A percentile compares a stretch with the other conserved stretches of the same genome.
Evolutionary conservation across 2,888 invertebrate species (phyloP).

Genomic region (Callyntrura guangdongensis): DNA sequence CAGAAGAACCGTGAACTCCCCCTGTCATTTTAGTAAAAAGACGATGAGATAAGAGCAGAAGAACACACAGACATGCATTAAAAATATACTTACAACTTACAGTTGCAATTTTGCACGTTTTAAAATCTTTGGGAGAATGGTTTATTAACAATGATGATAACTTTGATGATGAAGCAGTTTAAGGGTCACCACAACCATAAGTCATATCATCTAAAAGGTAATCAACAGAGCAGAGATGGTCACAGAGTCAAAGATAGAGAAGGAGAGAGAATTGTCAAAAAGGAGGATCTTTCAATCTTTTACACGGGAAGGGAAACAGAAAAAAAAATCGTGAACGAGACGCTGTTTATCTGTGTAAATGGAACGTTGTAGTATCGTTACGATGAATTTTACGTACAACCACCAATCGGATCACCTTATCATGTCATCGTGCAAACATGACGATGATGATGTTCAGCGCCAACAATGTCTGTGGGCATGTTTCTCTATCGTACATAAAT

Average conservation of each 20-base stretch:
- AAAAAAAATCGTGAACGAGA: slow-evolving; percentile 47
- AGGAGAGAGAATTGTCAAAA: neutral
- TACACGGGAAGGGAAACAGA: slow-evolving; percentile 22
- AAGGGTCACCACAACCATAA: slow-evolving; percentile 3
- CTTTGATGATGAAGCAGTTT: neutral
- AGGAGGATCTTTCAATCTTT: neutral
- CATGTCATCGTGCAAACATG: slow-evolving; percentile 32
- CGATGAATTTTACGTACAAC: slow-evolving; percentile 24
- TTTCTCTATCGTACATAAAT: no score
- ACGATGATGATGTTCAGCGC: neutral
- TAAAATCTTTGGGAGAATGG: neutral
- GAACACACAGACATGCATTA: slow-evolving; percentile 4
- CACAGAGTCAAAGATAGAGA: neutral
- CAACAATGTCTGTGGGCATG: slow-evolving; percentile 30
- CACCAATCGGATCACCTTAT: slow-evolving; percentile 28
- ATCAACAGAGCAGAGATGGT: neutral
- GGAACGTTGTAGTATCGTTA: neutral
- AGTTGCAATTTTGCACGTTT: slow-evolving; percentile 38
- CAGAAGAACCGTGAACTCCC: slow-evolving; percentile 17
- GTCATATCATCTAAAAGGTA: slow-evolving; percentile 19
- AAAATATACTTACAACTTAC: neutral
- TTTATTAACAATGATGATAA: no score
- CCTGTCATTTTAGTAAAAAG: slow-evolving; percentile 22
- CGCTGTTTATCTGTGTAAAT: neutral
- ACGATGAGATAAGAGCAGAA: neutral